Conservation (phyloP, 1,140 invertebrate species). For the Bombus soroeensis region DNA sequence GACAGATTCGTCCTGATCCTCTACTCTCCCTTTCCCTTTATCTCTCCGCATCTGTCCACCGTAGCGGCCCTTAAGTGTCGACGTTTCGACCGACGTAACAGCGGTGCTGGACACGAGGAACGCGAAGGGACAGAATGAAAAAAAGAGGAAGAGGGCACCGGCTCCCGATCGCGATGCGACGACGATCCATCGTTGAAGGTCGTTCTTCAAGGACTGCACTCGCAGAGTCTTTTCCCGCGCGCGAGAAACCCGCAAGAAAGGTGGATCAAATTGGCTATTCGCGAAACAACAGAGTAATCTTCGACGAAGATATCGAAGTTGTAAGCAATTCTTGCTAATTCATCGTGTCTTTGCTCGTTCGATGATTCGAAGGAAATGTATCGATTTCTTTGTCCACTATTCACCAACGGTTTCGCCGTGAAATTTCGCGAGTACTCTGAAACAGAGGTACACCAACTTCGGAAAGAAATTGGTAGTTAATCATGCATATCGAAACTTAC, state of each 20-base stretch:
- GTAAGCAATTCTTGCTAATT: neutral
- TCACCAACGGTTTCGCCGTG: neutral
- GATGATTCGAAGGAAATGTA: neutral
- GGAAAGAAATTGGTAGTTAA: neutral
- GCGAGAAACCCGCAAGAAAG: neutral
- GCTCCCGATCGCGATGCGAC: slow-evolving; percentile 44
- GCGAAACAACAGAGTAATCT: slow-evolving; percentile 20
- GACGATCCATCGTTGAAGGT: slow-evolving; percentile 53
- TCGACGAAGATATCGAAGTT: neutral
- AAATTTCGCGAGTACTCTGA: neutral
- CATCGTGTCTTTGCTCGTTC: neutral
- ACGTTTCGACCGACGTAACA: slow-evolving; percentile 60
- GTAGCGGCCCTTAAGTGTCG: slow-evolving; percentile 54
- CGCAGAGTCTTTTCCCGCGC: neutral
- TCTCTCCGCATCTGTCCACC: slow-evolving; percentile 40
- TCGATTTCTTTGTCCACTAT: neutral
- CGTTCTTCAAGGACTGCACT: slow-evolving; percentile 47
- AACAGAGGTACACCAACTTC: neutral
- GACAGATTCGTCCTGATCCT: slow-evolving; percentile 63
- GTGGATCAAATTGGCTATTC: slow-evolving; percentile 45
- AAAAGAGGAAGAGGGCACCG: slow-evolving; percentile 46
- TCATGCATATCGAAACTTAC: neutral
- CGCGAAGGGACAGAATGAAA: slow-evolving; percentile 40
- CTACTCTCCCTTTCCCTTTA: slow-evolving; percentile 32
- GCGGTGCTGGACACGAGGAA: slow-evolving; percentile 51